Base-by-base conservation (phyloP, 2,797 vertebrate genomes). In the Phyllotis vaccarum region DNA sequence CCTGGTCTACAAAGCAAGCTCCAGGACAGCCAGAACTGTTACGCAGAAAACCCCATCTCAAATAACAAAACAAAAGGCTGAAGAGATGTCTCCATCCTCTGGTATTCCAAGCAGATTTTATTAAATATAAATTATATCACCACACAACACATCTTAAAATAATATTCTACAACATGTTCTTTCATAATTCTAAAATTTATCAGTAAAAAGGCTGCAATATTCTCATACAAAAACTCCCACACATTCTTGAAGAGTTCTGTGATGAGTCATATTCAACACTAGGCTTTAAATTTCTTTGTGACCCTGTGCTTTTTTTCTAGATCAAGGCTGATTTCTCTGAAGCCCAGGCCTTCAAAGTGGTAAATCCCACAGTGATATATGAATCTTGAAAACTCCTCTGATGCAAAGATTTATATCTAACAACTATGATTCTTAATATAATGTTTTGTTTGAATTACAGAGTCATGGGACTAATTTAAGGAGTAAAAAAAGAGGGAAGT, bases 201-300 rank as follows among this genome's bases (percentile, higher is more conserved):
- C 72, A 74, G 46, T 49, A n/a, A 70, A 60, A 86, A 91, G 92
- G 70, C 70, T 58, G 24, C 79, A 37, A 40, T 54, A 58, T 85
- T 95, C 52, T 80, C 79, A 62, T 49, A 89, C 8, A 74, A 49
- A 5, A 49, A 49, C 5, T 49, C 5, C 46, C 46, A 49, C 46
- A 49, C 9, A 5, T 70, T 46, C 82, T 92, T 66, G 16, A 78
- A 68, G 34, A 83, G 62, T 52, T 97, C 85, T 85, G 83, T 12
- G 19, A 8, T 49, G 95, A 86, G 82, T 96, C 91, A 96, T 81
- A 94, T 74, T 96, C 97, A 95, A 96, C 92, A 95, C 85, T 97
- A 96, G 86, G 81, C 89, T 92, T 88, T 52, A 56, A 64, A 83
- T 96, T 95, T 96, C 43, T 91, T 95, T 93, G 83, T 94, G 92